Evolutionary conservation across 2,888 invertebrate species (phyloP), one percentile per base, ranked within the genome.

Genomic region (Oegoconia quadripuncta): DNA sequence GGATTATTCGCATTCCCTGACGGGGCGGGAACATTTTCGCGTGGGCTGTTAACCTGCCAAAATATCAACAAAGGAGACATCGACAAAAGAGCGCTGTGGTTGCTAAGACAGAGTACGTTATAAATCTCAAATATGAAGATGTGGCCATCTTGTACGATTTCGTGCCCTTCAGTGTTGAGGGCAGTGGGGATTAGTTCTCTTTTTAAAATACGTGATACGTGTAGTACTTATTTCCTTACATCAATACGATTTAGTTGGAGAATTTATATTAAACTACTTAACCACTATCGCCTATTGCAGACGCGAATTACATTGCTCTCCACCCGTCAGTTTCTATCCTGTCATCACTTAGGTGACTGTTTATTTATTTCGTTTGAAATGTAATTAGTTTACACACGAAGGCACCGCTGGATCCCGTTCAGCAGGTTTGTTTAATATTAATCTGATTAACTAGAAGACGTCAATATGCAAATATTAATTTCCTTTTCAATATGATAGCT

Each of bases 301-400:
- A 33, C 41, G 45, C 39, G 50, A 55, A 55, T 58, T 52, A 54
- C 47, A 52, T 44, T 37, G 46, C 49, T 54, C 55, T 46, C 51
- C 44, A 46, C 43, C 49, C 48, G 55, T 59, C 52, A 52, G 44
- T 42, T 46, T 45, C 63, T 62, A 61, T 63, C 65, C 67, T 71
- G 74, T 79, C 77, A 70, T 72, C 75, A 64, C 64, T 64, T 64
- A 60, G 57, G 59, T 50, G 46, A 46, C 41, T 52, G 63, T 67
- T 75, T 76, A 74, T 80, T 78, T 80, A 76, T 81, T 77, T 77
- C n/a, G 69, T 75, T 74, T 73, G 59, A 59, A 64, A 68, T 80
- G 68, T 81, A 81, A 81, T 80, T n/a, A n/a, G n/a, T n/a, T n/a
- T 81, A 81, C 73, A 81, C 72, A 57, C 62, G 62, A 55, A 27